These are phyloP conservation scores for Lapara coniferarum DNA, from an alignment of 2,888 invertebrate genomes.

Conservation along the genomic window DNA sequence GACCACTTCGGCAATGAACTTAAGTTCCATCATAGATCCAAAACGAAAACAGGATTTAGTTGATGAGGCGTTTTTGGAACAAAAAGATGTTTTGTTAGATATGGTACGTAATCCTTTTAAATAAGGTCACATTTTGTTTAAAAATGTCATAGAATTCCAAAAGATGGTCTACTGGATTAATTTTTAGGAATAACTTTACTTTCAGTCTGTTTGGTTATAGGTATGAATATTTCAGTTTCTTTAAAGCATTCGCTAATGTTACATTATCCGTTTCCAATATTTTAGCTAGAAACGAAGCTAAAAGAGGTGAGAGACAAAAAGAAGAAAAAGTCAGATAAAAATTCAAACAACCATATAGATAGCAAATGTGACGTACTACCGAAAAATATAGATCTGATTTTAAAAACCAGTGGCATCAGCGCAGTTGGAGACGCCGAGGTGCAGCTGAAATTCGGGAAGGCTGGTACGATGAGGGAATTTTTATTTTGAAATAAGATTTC, in stretches of 20 bases:
- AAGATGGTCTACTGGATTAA: too few species aligned
- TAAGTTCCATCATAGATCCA: slow-evolving; percentile 42
- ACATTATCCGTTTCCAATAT: background rate
- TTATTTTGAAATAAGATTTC: too few species aligned
- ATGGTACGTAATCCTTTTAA: slow-evolving; percentile 53
- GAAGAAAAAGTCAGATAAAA: slow-evolving; percentile 50
- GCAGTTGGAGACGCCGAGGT: slow-evolving; percentile 62
- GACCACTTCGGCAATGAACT: slow-evolving; percentile 30
- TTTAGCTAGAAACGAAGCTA: slow-evolving; percentile 68
- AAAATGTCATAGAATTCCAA: too few species aligned
- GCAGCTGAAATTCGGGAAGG: slow-evolving; percentile 54
- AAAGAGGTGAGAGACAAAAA: slow-evolving; percentile 69
- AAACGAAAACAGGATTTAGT: slow-evolving; percentile 57
- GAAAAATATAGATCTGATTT: slow-evolving; percentile 53
- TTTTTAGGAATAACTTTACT: too few species aligned
- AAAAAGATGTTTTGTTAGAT: slow-evolving; percentile 67
- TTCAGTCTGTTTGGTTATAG: background rate
- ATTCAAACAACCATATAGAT: slow-evolving; percentile 31
- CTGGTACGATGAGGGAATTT: slow-evolving; percentile 47
- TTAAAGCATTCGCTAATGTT: too few species aligned
- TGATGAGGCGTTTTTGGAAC: slow-evolving; percentile 64
- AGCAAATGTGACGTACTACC: slow-evolving; percentile 48
- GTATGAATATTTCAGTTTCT: too few species aligned
- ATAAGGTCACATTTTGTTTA: too few species aligned
- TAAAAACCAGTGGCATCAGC: slow-evolving; percentile 61